Conservation (phyloP, 2,888 invertebrate genomes). For the Leucania comma region DNA sequence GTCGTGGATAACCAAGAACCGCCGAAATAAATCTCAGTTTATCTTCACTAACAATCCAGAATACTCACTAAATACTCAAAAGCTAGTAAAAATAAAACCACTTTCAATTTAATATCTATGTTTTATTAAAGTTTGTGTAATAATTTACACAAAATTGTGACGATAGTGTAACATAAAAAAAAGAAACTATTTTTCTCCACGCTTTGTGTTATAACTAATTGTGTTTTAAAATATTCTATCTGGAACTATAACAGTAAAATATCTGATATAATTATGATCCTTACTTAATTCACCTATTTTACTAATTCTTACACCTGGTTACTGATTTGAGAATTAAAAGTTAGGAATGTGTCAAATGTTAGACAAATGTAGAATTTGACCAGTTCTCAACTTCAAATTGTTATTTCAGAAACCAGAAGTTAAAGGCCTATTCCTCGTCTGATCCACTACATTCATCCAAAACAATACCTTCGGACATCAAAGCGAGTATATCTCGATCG, state of each 20-base stretch:
- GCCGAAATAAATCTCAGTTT: constrained; percentile 69
- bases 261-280: background rate
- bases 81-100: constrained; percentile 28
- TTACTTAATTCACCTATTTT: constrained; percentile 6
- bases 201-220: background rate
- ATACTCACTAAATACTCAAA: constrained; percentile 52
- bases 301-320: background rate
- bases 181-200: background rate
- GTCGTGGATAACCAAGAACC: constrained; percentile 72
- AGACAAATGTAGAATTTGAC: background rate
- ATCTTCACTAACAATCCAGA: constrained; percentile 9
- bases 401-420: background rate
- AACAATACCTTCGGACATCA: constrained; percentile 82
- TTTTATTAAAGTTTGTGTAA: constrained; percentile 40
- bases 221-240: constrained; percentile 3
- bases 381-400: background rate
- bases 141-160: constrained; percentile 43
- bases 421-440: constrained; percentile 72
- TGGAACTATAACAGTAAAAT: background rate
- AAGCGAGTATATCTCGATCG: constrained; percentile 81
- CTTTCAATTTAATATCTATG: background rate
- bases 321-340: background rate
- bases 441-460: constrained; percentile 84
- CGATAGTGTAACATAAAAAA: background rate
- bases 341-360: background rate